Conservation (phyloP, 2,113 vertebrate species). For the Ceyx melanurus region DNA sequence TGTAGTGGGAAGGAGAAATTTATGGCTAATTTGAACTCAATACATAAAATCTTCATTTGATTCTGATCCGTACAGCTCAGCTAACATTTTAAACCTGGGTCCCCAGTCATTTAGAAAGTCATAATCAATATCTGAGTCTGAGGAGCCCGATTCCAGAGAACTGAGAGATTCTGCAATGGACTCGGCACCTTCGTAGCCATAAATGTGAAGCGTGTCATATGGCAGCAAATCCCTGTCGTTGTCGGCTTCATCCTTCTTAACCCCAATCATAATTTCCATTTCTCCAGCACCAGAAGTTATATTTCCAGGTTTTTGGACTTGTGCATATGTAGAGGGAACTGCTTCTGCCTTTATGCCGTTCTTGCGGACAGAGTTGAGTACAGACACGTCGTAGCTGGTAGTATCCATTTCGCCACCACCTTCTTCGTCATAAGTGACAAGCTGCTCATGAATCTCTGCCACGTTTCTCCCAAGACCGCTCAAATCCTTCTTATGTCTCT, state of each 20-base stretch:
- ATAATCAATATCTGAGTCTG: constrained; percentile 87
- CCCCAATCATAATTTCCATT: constrained; percentile 93
- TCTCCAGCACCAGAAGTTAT: constrained; percentile 78
- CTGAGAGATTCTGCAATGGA: constrained; percentile 93
- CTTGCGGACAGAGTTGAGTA: constrained; percentile 86
- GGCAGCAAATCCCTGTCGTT: constrained; percentile 87
- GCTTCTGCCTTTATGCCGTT: constrained; percentile 66
- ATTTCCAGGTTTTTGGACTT: constrained; percentile 78
- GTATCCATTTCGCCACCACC: constrained; percentile 99
- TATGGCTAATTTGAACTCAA: constrained; percentile 26
- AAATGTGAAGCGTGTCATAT: constrained; percentile 95
- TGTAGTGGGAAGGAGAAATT: neutral
- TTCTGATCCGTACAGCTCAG: constrained; percentile 90
- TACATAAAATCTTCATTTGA: constrained; percentile 69
- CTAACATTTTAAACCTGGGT: constrained; percentile 91
- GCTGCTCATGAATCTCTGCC: constrained; percentile 94
- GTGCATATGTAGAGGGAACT: constrained; percentile 72
- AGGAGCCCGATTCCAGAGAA: constrained; percentile 86
- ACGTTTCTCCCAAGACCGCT: constrained; percentile 78
- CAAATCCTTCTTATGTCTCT: constrained; percentile 85
- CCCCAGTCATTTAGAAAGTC: constrained; percentile 97
- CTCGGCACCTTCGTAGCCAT: constrained; percentile 90
- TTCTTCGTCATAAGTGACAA: constrained; percentile 95
- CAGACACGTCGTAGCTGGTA: constrained; percentile 93
- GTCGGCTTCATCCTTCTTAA: constrained; percentile 94